Evolutionary conservation across 1,140 invertebrate genomes (phyloP).

Genomic region (Yoshiicerus persimilis): DNA sequence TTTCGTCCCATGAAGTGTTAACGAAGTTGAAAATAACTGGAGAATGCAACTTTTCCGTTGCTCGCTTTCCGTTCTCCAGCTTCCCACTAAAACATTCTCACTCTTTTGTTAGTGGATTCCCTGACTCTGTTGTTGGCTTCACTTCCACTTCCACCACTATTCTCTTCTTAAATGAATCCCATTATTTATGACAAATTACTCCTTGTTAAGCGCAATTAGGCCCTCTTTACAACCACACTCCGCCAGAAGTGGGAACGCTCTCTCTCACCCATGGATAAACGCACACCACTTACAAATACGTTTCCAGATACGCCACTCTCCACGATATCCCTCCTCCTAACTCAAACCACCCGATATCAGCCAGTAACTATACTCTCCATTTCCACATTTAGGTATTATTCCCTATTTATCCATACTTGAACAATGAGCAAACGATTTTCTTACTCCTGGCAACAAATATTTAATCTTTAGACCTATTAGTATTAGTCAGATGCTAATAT

Average conservation of each 20-base stretch:
- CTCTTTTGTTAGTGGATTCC: background rate
- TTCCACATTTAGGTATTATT: no score
- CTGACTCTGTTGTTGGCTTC: background rate
- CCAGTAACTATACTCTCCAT: no score
- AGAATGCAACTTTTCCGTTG: background rate
- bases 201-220: constrained; percentile 40
- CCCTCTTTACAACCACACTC: background rate
- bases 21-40: constrained; percentile 32
- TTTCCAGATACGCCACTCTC: no score
- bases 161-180: constrained; percentile 34
- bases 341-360: no score
- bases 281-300: no score
- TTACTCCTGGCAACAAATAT: no score
- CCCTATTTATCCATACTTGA: no score
- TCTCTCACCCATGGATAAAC: no score
- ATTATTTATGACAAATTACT: constrained; percentile 45
- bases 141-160: background rate
- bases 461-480: no score
- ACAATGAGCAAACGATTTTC: no score
- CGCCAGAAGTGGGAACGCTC: background rate
- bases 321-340: no score
- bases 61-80: background rate
- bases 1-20: constrained; percentile 31
- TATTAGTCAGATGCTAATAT: no score
- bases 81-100: background rate